Evolutionary conservation across 2,888 invertebrate species (phyloP), one percentile per base, ranked within the genome.

Genomic region (Bruchidius siliquastri): DNA sequence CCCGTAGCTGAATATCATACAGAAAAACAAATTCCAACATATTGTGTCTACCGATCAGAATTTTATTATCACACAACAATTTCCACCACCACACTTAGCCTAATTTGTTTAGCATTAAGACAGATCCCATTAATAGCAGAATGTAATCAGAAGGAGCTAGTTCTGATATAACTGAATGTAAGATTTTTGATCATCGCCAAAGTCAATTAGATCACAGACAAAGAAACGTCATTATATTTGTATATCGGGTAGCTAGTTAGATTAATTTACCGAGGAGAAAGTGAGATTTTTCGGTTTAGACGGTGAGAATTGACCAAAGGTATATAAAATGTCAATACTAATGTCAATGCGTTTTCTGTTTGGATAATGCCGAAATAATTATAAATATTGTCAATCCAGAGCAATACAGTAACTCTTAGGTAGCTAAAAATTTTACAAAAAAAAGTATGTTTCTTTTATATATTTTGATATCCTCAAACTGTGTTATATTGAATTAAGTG

Each of bases 401-500:
- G 87, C 87, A 87, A 87, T 87, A 87, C 86, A 85, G 85, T 85
- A 85, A 84, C 79, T 20, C 84, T 85, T 86, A 86, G 85, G 83
- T 86, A 86, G 85, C 77, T 78, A 75, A 79, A 82, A 83, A 73
- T 77, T 75, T 75, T 83, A 83, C 82, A 83, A 84, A 85, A 83
- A 81, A 81, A 75, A 71, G 71, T 74, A 76, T 76, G 82, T 83
- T 84, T 83, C 81, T 81, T 84, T 84, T 83, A 85, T 84, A 84
- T 86, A 85, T 87, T 86, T 86, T 86, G 86, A 86, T 86, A 86
- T 85, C 83, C 82, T 82, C 81, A 81, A 84, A 84, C 85, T 85
- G 85, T 86, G 85, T 86, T 86, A 85, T 83, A 79, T 79, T 84
- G 84, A 83, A 84, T 86, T 85, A 85, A 84, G 83, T 84, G 83